phyloP scores from a whole-genome alignment of 1,140 invertebrate species.

The Bombus pyrosoma region DNA sequence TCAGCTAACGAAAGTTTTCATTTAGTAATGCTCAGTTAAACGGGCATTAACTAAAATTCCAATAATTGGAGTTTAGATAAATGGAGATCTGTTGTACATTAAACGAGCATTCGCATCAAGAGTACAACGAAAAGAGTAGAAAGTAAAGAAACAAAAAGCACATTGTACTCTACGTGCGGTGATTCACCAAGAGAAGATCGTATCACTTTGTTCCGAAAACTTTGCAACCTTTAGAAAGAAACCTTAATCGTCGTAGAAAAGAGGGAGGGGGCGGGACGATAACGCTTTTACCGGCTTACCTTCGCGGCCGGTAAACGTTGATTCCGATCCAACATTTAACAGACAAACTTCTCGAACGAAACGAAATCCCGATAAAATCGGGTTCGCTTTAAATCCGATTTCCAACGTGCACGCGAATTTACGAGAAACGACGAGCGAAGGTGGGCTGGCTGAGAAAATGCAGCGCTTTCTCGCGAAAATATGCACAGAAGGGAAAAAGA shows the following conservation, averaged over 20 bases:
- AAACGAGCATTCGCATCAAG: no score
- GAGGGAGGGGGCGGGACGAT: no score
- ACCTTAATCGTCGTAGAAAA: constrained; percentile 9
- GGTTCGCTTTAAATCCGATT: constrained; percentile 20
- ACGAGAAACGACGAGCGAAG: constrained; percentile 9
- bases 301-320: neutral
- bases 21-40: no score
- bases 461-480: neutral
- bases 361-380: neutral
- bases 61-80: no score
- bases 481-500: neutral
- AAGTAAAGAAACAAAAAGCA: no score
- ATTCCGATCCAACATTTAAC: neutral
- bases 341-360: no score
- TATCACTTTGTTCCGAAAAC: neutral
- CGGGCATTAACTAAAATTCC: no score
- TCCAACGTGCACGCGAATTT: constrained; percentile 5
- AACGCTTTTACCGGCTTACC: neutral
- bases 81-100: no score
- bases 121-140: no score
- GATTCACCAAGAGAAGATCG: neutral
- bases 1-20: no score
- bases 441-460: neutral
- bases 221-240: neutral
- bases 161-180: no score